phyloP scores from a whole-genome alignment of 2,888 invertebrate genomes.

The Autographa gamma region DNA sequence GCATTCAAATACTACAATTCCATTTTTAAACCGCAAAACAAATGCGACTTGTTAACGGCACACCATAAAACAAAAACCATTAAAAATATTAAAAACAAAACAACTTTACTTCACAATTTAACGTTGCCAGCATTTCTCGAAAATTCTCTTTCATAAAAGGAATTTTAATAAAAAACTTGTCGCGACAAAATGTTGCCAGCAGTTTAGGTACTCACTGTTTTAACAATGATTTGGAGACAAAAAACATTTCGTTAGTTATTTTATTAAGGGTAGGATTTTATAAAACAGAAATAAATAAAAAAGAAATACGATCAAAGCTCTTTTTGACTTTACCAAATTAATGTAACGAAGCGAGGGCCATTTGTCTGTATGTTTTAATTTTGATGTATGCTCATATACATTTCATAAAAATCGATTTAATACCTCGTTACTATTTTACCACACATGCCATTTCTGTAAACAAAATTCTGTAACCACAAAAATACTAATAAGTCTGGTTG shows the following conservation, averaged over 20 bases:
- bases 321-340: no score
- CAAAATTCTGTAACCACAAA: no score
- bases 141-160: conserved; percentile 19
- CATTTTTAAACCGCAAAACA: not conserved
- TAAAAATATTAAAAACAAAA: conserved; percentile 2
- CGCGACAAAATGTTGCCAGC: conserved; percentile 19
- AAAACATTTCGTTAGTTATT: conserved; percentile 29
- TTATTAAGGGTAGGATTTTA: not conserved
- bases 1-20: not conserved
- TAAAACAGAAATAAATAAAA: no score
- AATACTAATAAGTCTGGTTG: no score
- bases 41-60: not conserved
- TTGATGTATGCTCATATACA: no score
- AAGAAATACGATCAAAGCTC: no score
- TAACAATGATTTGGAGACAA: conserved; percentile 31
- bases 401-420: no score
- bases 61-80: not conserved
- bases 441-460: no score
- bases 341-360: no score
- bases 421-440: no score
- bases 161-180: conserved; percentile 33
- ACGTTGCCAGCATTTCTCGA: not conserved
- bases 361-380: no score
- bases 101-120: not conserved
- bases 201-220: conserved; percentile 26